Percentiles rank a stretch among this genome's conserved stretches.
These are phyloP conservation scores for Hydrozoanthus gracilis DNA, from an alignment of 92 coral and sea anemone genomes.

Conservation along the genomic window DNA sequence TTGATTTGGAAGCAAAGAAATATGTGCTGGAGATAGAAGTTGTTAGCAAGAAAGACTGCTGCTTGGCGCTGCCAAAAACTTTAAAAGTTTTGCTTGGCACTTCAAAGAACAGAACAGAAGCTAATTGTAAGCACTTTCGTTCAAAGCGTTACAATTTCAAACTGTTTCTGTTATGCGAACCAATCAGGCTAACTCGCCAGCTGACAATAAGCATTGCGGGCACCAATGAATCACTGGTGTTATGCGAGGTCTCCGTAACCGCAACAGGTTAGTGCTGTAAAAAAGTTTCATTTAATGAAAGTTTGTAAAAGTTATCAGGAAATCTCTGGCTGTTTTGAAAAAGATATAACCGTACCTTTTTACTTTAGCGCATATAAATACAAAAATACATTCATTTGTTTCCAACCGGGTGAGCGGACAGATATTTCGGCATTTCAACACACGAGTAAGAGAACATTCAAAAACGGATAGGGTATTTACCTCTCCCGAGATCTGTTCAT, in stretches of 20 bases:
- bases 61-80: slow-evolving; percentile 48
- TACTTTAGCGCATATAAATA: no score
- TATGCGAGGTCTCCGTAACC: slow-evolving; percentile 69
- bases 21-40: slow-evolving; percentile 56
- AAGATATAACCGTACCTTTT: no score
- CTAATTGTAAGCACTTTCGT: slow-evolving; percentile 52
- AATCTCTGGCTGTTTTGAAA: no score
- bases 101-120: slow-evolving; percentile 7
- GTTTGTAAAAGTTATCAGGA: no score
- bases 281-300: no score
- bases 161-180: slow-evolving; percentile 64
- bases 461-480: no score
- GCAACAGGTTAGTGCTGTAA: slow-evolving; percentile 57
- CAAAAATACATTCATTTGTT: no score
- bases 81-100: slow-evolving; percentile 49
- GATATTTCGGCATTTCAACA: no score
- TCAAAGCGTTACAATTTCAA: slow-evolving; percentile 8
- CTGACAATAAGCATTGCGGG: slow-evolving; percentile 54
- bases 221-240: slow-evolving; percentile 10
- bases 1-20: slow-evolving; percentile 41
- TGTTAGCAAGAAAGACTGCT: slow-evolving; percentile 61
- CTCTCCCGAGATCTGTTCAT: no score
- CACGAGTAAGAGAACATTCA: no score
- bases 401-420: no score
- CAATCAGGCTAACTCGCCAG: slow-evolving; percentile 45